phyloP scores from a whole-genome alignment of 1,140 invertebrate genomes.

The Atopsyche davidsoni region DNA sequence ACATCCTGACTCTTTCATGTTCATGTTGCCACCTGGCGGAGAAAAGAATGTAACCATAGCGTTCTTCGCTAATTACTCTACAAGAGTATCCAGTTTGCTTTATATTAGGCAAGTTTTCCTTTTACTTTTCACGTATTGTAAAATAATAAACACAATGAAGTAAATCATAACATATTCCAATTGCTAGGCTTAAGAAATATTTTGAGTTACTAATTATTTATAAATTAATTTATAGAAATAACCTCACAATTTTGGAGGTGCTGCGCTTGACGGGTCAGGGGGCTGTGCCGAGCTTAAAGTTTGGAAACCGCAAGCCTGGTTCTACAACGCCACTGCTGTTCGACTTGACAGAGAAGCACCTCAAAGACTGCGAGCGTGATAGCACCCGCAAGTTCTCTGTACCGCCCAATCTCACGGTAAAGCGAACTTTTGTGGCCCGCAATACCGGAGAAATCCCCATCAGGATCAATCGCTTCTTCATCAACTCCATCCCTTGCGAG shows the following conservation, averaged over 20 bases:
- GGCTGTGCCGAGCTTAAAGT: slow-evolving; percentile 78
- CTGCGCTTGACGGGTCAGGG: slow-evolving; percentile 76
- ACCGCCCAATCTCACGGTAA: slow-evolving; percentile 69
- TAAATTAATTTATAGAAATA: slow-evolving; percentile 64
- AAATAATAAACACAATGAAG: not conserved
- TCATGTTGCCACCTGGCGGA: slow-evolving; percentile 33
- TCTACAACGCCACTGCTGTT: slow-evolving; percentile 68
- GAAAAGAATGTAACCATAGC: slow-evolving; percentile 30
- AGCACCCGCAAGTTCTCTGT: slow-evolving; percentile 30
- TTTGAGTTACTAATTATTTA: slow-evolving; percentile 39
- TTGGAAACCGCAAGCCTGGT: slow-evolving; percentile 84
- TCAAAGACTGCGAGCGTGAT: slow-evolving; percentile 74
- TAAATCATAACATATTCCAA: not conserved
- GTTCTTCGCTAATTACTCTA: slow-evolving; percentile 25
- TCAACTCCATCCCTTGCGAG: slow-evolving; percentile 71
- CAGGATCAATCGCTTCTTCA: slow-evolving; percentile 66
- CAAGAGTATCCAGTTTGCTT: slow-evolving; percentile 21
- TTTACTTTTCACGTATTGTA: not conserved
- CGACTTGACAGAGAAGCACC: slow-evolving; percentile 77
- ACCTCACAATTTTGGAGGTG: slow-evolving; percentile 86
- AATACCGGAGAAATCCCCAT: slow-evolving; percentile 84
- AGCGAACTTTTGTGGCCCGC: slow-evolving; percentile 77
- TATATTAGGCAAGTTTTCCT: slow-evolving; percentile 25
- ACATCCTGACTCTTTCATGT: slow-evolving; percentile 29
- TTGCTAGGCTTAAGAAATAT: not conserved